These are phyloP conservation scores for Metaphire vulgaris DNA, from an alignment of 1,140 invertebrate species.

Conservation along the genomic window DNA sequence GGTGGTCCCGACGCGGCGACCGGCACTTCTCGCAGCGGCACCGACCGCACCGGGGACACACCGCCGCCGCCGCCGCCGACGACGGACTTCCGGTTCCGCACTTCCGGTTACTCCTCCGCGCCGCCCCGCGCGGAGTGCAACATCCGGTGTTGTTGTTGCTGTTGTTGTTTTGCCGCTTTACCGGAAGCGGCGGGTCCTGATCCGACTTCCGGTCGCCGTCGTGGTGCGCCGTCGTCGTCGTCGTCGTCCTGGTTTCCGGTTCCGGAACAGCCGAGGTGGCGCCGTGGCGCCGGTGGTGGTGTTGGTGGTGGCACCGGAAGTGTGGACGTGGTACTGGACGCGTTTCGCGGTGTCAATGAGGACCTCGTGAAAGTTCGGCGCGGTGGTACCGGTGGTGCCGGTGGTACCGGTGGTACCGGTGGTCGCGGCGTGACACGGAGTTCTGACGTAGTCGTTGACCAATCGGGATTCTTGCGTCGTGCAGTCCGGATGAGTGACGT, in stretches of 20 bases:
- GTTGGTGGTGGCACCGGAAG: no score
- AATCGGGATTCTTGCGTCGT: neutral
- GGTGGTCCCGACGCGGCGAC: slow-evolving; percentile 66
- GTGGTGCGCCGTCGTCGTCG: neutral
- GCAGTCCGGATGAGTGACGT: neutral
- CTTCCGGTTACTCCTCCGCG: no score
- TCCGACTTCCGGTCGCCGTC: no score
- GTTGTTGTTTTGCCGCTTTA: neutral
- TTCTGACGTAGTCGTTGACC: neutral
- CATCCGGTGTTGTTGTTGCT: neutral
- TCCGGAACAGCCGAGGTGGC: neutral
- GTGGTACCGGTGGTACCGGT: neutral
- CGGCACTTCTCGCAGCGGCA: slow-evolving; percentile 81
- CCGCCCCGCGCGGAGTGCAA: neutral
- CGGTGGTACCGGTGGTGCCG: neutral
- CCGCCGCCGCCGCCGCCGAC: no score
- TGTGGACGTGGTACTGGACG: neutral
- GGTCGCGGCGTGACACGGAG: neutral
- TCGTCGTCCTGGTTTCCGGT: neutral
- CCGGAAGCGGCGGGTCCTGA: neutral
- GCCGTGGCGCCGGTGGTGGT: no score
- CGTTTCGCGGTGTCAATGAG: no score
- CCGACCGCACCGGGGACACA: slow-evolving; percentile 73
- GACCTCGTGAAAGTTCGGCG: no score
- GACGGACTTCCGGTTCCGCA: no score